Evolutionary conservation across 2,113 vertebrate species (phyloP), one percentile per base, ranked within the genome.

Genomic region (Gobiocypris rarus): DNA sequence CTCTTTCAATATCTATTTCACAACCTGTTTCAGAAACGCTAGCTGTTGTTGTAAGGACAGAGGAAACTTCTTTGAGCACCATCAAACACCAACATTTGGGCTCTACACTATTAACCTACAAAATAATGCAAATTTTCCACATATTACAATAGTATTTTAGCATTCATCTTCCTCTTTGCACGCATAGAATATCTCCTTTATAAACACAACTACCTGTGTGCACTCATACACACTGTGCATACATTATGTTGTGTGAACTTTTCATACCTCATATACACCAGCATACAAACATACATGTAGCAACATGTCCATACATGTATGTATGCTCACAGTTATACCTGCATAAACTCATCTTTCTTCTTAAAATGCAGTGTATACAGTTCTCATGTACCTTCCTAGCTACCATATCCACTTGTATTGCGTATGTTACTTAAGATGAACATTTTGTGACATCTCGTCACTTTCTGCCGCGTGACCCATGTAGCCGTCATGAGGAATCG

Each of bases 241-340:
- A 31, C 75, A 19, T 59, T 61, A 77, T 77, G 75, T 19, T 43
- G 56, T 78, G 75, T 78, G 41, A 31, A 80, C 77, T 45, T 80
- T 59, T 80, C 77, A 31, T 67, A 80, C 77, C 77, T 80, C 59
- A 80, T 65, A 65, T 31, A 34, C 59, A 50, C 77, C 59, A 80
- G 77, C 59, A 65, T 63, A 76, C 31, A 63, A 43, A 31, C 58
- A 50, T 50, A 80, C 59, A 80, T 80, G 77, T 34, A 65, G 58
- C 77, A 48, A 67, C 77, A 65, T 48, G 59, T 80, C 61, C 58
- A 15, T 48, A 45, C 34, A 48, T 80, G 58, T 48, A 45, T 80
- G 24, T 65, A 65, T 80, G 26, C 24, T 5, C 45, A 48, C 26
- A 8, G 28, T n/a, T 67, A 41, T 67, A 48, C 58, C 41, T 65